Base-by-base conservation (phyloP, 2,797 vertebrate species). In the Nannoperca obscura region DNA sequence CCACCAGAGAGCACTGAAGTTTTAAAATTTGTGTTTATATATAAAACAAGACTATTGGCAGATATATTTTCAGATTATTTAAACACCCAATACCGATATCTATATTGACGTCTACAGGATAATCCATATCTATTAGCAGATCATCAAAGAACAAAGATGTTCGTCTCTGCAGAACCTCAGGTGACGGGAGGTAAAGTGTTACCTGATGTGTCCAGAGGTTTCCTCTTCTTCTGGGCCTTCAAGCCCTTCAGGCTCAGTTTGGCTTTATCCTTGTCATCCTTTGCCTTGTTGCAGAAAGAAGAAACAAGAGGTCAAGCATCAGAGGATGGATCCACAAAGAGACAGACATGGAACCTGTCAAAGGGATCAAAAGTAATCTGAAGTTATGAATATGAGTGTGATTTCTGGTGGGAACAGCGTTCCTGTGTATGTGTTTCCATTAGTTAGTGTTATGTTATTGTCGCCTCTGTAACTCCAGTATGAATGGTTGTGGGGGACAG, bases 151-250 rank as follows among this genome's bases (percentile, higher is more conserved):
- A 22, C 64, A 53, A 20, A 49, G 30, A 61, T 30, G 22, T 34
- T 32, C 0, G 0, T 69, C 17, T 30, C 14, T 20, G 2, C 7
- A n/a, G 49, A 14, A 67, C 61, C n/a, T 68, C 55, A 32, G 27
- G 13, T 19, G 47, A 66, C 2, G 14, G 15, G 42, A 53, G 9
- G 7, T 34, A 17, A 12, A 57, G 6, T 5, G 15, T 11, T 38
- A 98, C 97, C 97, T 96, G 94, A 72, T 4, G 92, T 77, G 73
- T 96, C 91, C 3, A 89, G 93, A 19, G 95, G 94, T 86, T 94
- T 96, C 86, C 94, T 95, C 81, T 94, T 95, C 92, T 96, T 96
- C 81, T 93, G 91, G 40, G 84, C 62, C 71, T 94, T 95, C 52
- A 84, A 80, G 72, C 93, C 94, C 13, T 93, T 95, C 69, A 89